Base-by-base conservation (phyloP, 2,113 vertebrate species). In the Puntigrus tetrazona region DNA sequence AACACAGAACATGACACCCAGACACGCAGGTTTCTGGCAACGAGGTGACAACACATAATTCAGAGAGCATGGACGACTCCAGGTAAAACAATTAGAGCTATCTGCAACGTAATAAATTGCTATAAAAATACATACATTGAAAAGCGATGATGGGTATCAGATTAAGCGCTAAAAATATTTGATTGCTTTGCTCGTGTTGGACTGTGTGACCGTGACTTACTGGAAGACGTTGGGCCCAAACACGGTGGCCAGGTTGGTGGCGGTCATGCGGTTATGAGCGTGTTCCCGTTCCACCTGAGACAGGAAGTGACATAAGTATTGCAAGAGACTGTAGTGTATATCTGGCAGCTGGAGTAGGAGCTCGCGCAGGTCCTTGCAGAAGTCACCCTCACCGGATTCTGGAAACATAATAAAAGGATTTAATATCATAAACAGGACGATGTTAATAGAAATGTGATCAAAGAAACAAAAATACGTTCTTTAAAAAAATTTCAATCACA, bases 201-300 rank as follows among this genome's bases (percentile, higher is more conserved):
- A 34, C 20, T 25, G 27, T 14, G 34, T 61, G 72, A 25, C 41
- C 38, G n/a, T 36, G 3, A 96, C 97, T 97, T 94, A 99, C 97
- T 95, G 95, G 92, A 98, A 98, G 87, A 96, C 94, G 63, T 92
- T 99, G 86, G 97, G 97, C 87, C 96, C 97, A 90, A 98, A 97
- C 7, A 98, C 94, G 1, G 96, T 97, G 84, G 96, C 96, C 6
- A 98, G 96, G 88, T 97, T 98, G 90, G 93, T 91, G 31, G 96
- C 87, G 3, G 92, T 96, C 96, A 98, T 98, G 78, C 93, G 95
- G 92, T 97, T 98, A 81, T 96, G 92, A 10, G 88, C 22, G 0
- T 96, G 96, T 85, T 95, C 94, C 52, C 93, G 84, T 84, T 97
- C 96, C 86, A 97, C 96, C 76, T 94, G 90, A 3, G 94, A 92